Evolutionary conservation across 2,113 vertebrate genomes (phyloP), one percentile per base, ranked within the genome.

Genomic region (Pangasianodon hypophthalmus): DNA sequence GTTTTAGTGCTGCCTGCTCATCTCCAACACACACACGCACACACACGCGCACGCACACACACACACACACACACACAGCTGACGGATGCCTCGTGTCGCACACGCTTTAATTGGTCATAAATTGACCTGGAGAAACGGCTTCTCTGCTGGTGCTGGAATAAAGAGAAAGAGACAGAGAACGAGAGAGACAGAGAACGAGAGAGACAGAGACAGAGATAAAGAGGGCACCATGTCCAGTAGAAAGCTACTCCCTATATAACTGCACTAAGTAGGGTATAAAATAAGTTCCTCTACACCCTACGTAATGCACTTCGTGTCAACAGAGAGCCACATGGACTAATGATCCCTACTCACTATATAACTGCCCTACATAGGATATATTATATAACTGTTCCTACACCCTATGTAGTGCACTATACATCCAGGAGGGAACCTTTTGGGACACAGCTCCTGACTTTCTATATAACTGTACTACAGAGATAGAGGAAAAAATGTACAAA

Each of bases 101-200:
- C 96, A 94, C 95, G 96, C 98, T 99, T 98, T 99, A 98, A 99
- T 99, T 98, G 98, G 97, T 98, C 97, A 97, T 98, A 99, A 98
- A 99, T 99, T 98, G 97, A 97, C 97, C 95, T 96, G 94, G 97
- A 94, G 94, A 97, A 98, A 97, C 90, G 95, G 97, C 96, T 98
- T 97, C 97, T 97, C 97, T 97, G 97, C 97, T 97, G 97, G 97
- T 97, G 96, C 94, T 96, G 96, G 97, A 96, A 96, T 96, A 11
- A 48, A 37, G 67, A 84, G 14, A n/a, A 54, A 81, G 41, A n/a
- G 88, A 85, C 87, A 8, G 86, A 56, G 85, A 87, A 75, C 18
- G 85, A 80, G 81, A 84, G 14, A 24, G 54, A 71, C 29, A 50
- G 88, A 87, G 87, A 10, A 81, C 56, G 85, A 71, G 81, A 88